Conservation (phyloP, 2,113 vertebrate genomes). For the Alectura lathami region DNA sequence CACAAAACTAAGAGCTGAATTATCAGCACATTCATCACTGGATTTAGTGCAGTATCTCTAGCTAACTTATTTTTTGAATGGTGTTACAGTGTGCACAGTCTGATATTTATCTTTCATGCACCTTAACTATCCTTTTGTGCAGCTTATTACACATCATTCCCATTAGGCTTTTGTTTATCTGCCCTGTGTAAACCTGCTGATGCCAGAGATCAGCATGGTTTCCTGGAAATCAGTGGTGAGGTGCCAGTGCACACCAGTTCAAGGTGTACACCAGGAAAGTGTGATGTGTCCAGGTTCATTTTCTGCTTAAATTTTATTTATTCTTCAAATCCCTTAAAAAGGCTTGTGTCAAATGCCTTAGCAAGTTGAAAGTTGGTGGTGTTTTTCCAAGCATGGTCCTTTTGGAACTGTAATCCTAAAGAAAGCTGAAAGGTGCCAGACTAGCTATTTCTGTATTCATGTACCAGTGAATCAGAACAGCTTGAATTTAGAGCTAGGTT, state of each 20-base stretch:
- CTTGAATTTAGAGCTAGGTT: slow-evolving; percentile 21
- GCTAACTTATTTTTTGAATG: neutral
- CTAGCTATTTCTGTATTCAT: neutral
- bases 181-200: neutral
- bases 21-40: slow-evolving; percentile 42
- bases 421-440: slow-evolving; percentile 56
- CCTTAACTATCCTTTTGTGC: neutral
- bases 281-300: neutral
- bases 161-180: neutral
- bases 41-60: slow-evolving; percentile 11
- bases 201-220: neutral
- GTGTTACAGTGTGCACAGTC: neutral
- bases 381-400: neutral
- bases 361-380: slow-evolving; percentile 11
- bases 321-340: slow-evolving; percentile 22
- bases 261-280: neutral
- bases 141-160: neutral
- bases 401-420: slow-evolving; percentile 19
- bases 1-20: slow-evolving; percentile 24
- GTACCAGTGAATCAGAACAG: slow-evolving; percentile 44
- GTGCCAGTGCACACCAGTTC: neutral
- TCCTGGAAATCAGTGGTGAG: neutral
- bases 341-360: neutral
- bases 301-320: neutral
- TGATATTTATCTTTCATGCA: neutral